A percentile compares a stretch with the other conserved stretches of the same genome.
Conservation (phyloP, 53 echinoderm and acorn worm species). For the Holothuria leucospilota region DNA sequence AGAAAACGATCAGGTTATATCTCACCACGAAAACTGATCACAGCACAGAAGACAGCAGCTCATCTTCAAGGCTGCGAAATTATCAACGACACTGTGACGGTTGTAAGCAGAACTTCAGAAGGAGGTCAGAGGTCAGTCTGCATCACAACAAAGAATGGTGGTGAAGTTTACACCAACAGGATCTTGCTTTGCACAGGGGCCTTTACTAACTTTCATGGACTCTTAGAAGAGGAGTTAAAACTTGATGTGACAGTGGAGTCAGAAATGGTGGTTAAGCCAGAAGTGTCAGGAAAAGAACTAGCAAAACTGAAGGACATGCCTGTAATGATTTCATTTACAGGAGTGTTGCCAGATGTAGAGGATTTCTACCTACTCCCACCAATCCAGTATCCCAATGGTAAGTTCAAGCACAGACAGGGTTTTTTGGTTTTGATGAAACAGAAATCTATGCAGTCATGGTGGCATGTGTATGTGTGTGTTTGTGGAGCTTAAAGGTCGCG, state of each 20-base stretch:
- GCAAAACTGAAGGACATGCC: constrained; percentile 73
- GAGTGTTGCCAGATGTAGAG: constrained; percentile 30
- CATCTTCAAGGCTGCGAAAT: constrained; percentile 67
- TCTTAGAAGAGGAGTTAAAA: constrained; percentile 54
- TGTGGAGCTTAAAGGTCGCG: too few relatives aligned
- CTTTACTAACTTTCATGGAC: constrained; percentile 62
- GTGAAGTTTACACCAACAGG: constrained; percentile 51
- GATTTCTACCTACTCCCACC: constrained; percentile 82
- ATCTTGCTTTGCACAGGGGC: constrained; percentile 77
- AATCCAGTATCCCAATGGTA: constrained; percentile 89
- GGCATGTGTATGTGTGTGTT: too few relatives aligned
- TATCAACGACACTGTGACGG: constrained; percentile 61
- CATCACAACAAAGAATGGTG: background rate
- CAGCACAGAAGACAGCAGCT: constrained; percentile 72
- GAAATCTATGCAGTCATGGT: too few relatives aligned
- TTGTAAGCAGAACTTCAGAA: background rate
- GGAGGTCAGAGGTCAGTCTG: background rate
- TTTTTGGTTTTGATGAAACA: too few relatives aligned
- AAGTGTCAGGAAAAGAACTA: constrained; percentile 65
- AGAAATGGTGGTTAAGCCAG: constrained; percentile 53
- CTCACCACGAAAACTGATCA: constrained; percentile 65
- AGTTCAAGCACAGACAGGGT: background rate
- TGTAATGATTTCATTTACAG: constrained; percentile 31
- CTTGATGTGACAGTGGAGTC: constrained; percentile 52
- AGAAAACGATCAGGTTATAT: constrained; percentile 70